Percentiles rank a stretch among this genome's conserved stretches.
Evolutionary conservation across 2,888 invertebrate species (phyloP).

Genomic region (Mayetiola destructor): DNA sequence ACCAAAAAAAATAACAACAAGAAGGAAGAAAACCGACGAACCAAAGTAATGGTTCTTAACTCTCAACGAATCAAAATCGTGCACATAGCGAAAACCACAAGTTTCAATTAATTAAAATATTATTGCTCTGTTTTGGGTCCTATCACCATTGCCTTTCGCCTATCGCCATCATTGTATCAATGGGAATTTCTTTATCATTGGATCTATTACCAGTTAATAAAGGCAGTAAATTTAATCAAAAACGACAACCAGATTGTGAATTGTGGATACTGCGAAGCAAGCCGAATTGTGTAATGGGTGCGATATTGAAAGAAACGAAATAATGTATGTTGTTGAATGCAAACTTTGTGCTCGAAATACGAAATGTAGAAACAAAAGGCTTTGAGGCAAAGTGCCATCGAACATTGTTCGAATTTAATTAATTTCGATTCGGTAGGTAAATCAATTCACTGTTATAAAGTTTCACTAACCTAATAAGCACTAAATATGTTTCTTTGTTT

Average conservation of each 20-base stretch:
- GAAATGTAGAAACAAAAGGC: no score
- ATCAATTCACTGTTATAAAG: conserved; percentile 1
- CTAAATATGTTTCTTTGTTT: neutral
- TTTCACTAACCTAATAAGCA: neutral
- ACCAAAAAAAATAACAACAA: no score
- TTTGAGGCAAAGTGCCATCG: neutral
- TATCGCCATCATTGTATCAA: neutral
- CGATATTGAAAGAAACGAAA: neutral
- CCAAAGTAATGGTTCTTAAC: no score
- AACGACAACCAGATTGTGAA: neutral
- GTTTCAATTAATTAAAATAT: conserved; percentile 8
- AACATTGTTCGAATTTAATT: neutral
- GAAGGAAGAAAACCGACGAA: no score
- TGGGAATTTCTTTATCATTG: neutral
- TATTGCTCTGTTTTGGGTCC: conserved; percentile 1
- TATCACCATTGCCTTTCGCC: no score
- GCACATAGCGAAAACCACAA: neutral
- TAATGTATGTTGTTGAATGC: no score
- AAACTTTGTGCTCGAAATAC: no score
- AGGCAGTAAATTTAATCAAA: conserved; percentile 6
- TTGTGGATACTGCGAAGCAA: neutral
- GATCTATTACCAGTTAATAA: neutral
- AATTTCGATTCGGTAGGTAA: conserved; percentile 4
- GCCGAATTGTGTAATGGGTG: neutral
- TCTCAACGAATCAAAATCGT: no score